Percentiles rank a stretch among this genome's conserved stretches.
Conservation (phyloP, 2,888 invertebrate species). For the Mimachlamys varia region DNA sequence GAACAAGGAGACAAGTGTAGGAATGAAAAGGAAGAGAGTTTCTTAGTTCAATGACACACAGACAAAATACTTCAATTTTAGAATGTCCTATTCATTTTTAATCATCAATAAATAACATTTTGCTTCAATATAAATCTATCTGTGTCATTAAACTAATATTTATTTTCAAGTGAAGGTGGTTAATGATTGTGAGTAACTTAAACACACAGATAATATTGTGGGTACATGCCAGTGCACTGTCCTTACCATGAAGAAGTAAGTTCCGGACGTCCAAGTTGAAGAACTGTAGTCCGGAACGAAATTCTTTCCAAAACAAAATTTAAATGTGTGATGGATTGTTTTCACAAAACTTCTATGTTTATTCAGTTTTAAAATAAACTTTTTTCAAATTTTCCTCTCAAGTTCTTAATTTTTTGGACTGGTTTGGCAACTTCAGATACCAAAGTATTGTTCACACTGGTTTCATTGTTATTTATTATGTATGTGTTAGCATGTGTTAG, state of each 20-base stretch:
- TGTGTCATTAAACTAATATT: background rate
- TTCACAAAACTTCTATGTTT: background rate
- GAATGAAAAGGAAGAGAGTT: background rate
- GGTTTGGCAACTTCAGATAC: background rate
- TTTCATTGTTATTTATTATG: background rate
- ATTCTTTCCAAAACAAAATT: slow-evolving; percentile 36
- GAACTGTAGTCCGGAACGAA: slow-evolving; percentile 36
- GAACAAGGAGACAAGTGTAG: background rate
- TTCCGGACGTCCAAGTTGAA: slow-evolving; percentile 30
- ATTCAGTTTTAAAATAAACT: background rate
- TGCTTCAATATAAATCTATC: too few relatives aligned
- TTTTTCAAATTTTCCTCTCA: background rate
- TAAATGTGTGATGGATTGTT: background rate
- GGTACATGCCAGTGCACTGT: slow-evolving; percentile 16
- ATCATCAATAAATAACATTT: too few relatives aligned
- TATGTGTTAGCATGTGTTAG: background rate
- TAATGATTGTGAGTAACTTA: background rate
- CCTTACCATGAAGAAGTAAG: slow-evolving; percentile 23
- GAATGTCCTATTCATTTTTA: background rate
- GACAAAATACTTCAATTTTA: background rate
- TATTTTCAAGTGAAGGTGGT: background rate
- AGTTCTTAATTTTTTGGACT: background rate
- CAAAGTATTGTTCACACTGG: background rate
- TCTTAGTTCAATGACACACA: background rate
- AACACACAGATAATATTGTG: slow-evolving; percentile 22